Evolutionary conservation across 92 coral and sea anemone species (phyloP).

Genomic region (Phenganax marumi): DNA sequence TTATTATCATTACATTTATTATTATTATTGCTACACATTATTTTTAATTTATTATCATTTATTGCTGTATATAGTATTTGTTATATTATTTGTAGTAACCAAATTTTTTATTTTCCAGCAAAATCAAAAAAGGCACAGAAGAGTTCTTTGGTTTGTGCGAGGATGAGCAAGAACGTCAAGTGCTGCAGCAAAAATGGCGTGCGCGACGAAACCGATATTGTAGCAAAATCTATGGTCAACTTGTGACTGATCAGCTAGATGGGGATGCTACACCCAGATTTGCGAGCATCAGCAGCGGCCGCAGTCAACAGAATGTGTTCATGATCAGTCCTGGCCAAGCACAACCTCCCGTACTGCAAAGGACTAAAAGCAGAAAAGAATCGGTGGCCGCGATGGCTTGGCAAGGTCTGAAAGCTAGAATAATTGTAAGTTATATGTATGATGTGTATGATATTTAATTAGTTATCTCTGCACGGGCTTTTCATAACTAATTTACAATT

Average conservation of each 20-base stretch:
- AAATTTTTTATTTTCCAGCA: conserved; percentile 55
- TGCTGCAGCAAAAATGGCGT: conserved; percentile 78
- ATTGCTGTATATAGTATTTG: not conserved
- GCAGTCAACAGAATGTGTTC: conserved; percentile 59
- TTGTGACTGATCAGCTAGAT: conserved; percentile 62
- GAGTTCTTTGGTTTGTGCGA: conserved; percentile 92
- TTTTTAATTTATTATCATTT: too few relatives aligned
- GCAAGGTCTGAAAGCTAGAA: conserved; percentile 73
- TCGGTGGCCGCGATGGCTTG: conserved; percentile 96
- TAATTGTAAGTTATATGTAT: conserved; percentile 36
- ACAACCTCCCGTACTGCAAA: conserved; percentile 51
- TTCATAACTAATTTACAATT: too few relatives aligned
- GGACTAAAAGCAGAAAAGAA: conserved; percentile 80
- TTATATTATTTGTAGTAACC: not conserved
- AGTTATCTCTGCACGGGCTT: too few relatives aligned
- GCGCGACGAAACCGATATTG: conserved; percentile 79
- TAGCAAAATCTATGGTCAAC: conserved; percentile 80
- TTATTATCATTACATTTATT: too few relatives aligned
- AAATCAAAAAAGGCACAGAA: conserved; percentile 87
- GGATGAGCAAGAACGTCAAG: conserved; percentile 69
- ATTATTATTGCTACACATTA: too few relatives aligned
- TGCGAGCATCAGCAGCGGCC: conserved; percentile 57
- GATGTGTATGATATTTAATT: too few relatives aligned
- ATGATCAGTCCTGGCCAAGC: conserved; percentile 25
- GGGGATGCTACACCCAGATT: conserved; percentile 54